Percentiles rank a stretch among this genome's conserved stretches.
These are phyloP conservation scores for Cichlasoma orientale DNA, from an alignment of 2,797 vertebrate species.

Conservation along the genomic window DNA sequence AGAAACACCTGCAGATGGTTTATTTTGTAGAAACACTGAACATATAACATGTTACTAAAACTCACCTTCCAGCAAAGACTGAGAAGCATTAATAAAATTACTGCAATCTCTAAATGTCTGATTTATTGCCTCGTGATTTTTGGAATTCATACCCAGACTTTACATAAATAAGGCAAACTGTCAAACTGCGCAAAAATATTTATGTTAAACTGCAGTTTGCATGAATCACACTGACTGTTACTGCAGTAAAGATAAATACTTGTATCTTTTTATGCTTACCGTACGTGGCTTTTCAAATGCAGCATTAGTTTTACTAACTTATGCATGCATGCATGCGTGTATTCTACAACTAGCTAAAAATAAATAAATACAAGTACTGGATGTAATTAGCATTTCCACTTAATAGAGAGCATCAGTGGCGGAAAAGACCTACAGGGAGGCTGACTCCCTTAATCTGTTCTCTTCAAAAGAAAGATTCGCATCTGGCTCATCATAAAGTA, in stretches of 20 bases:
- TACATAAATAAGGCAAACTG: neutral
- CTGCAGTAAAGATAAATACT: neutral
- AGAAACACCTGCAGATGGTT: conserved; percentile 61
- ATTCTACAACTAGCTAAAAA: no score
- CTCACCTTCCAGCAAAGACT: conserved; percentile 30
- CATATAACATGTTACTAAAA: conserved; percentile 50
- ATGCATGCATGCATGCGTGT: no score
- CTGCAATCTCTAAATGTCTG: conserved; percentile 18
- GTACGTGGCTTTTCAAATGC: neutral
- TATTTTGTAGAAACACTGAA: conserved; percentile 52
- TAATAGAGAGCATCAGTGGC: no score
- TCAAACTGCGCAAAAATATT: neutral
- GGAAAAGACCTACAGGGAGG: no score
- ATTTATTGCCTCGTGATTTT: conserved; percentile 14
- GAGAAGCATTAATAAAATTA: conserved; percentile 68
- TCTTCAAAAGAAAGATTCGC: no score
- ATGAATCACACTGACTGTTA: neutral
- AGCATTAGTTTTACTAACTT: neutral
- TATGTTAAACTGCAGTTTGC: neutral
- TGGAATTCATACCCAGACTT: neutral
- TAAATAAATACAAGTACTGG: no score
- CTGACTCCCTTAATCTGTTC: no score
- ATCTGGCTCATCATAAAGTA: no score
- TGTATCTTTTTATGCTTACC: no score
- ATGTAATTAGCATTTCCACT: no score